A percentile compares a stretch with the other conserved stretches of the same genome.
These are phyloP conservation scores for Eudasyphora cyanicolor DNA, from an alignment of 2,888 invertebrate species.

Conservation along the genomic window DNA sequence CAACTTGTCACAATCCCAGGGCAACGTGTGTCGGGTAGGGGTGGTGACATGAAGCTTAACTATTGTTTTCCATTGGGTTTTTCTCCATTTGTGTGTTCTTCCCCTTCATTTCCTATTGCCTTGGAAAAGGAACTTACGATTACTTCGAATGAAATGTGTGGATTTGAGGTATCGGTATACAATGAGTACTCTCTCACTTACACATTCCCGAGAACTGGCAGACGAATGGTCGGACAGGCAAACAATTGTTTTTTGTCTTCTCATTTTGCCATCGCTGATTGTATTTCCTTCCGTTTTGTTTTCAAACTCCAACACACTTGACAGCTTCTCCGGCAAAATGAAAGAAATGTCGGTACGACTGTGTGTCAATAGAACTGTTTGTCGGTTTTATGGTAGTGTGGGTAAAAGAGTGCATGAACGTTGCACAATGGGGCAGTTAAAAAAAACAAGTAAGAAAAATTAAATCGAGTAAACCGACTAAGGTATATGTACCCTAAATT, in stretches of 20 bases:
- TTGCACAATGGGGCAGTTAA: too few species aligned
- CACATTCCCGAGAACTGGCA: background rate
- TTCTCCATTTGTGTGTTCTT: background rate
- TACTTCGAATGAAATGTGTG: constrained; percentile 5
- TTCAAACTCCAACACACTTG: constrained; percentile 2
- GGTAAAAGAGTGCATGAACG: background rate
- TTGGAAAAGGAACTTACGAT: constrained; percentile 8
- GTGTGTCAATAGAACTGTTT: background rate
- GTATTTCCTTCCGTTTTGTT: constrained; percentile 30
- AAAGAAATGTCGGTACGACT: background rate
- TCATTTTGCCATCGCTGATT: constrained; percentile 21
- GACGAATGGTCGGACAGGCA: background rate
- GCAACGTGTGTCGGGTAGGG: too few species aligned
- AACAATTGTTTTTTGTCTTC: constrained; percentile 19
- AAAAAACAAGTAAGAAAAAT: too few species aligned
- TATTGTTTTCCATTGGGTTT: background rate
- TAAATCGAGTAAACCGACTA: too few species aligned
- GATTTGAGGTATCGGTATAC: constrained; percentile 9
- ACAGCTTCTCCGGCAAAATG: background rate
- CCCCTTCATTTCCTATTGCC: constrained; percentile 9
- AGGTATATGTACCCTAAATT: too few species aligned
- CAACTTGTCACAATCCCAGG: background rate
- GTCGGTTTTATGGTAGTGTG: background rate
- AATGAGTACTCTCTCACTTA: background rate
- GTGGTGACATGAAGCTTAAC: too few species aligned